Evolutionary conservation across 2,797 vertebrate species (phyloP).

Genomic region (Sebastes oblongus): DNA sequence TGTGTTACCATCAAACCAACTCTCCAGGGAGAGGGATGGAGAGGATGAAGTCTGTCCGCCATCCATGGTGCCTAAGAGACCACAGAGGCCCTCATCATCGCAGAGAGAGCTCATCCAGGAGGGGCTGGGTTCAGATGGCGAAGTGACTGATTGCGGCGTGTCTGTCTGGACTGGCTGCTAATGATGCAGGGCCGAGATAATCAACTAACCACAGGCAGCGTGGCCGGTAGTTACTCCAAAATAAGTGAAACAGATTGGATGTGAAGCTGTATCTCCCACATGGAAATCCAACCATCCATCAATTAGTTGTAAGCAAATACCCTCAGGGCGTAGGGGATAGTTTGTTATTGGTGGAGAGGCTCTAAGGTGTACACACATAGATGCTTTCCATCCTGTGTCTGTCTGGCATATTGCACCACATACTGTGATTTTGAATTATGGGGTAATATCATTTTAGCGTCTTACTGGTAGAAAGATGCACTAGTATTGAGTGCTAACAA

Average conservation of each 20-base stretch:
- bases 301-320: constrained; percentile 60
- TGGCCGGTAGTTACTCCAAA: constrained; percentile 48
- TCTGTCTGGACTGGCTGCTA: constrained; percentile 64
- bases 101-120: constrained; percentile 42
- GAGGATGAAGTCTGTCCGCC: constrained; percentile 49
- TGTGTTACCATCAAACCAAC: constrained; percentile 56
- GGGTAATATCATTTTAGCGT: background rate
- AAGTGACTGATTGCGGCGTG: constrained; percentile 61
- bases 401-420: background rate
- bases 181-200: constrained; percentile 65
- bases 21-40: constrained; percentile 52
- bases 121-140: constrained; percentile 42
- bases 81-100: constrained; percentile 44
- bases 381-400: background rate
- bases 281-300: constrained; percentile 61
- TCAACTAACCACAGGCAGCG: constrained; percentile 57
- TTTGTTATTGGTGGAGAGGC: constrained; percentile 18
- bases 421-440: constrained; percentile 2
- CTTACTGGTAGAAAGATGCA: too few relatives aligned
- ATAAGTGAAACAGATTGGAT: constrained; percentile 70
- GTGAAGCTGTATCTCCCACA: constrained; percentile 48
- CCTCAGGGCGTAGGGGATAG: constrained; percentile 4
- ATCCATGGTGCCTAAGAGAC: constrained; percentile 45
- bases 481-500: background rate
- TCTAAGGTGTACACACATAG: background rate